These are phyloP conservation scores for Hirtodrosophila alboralis DNA, from an alignment of 2,888 invertebrate species.

Conservation along the genomic window DNA sequence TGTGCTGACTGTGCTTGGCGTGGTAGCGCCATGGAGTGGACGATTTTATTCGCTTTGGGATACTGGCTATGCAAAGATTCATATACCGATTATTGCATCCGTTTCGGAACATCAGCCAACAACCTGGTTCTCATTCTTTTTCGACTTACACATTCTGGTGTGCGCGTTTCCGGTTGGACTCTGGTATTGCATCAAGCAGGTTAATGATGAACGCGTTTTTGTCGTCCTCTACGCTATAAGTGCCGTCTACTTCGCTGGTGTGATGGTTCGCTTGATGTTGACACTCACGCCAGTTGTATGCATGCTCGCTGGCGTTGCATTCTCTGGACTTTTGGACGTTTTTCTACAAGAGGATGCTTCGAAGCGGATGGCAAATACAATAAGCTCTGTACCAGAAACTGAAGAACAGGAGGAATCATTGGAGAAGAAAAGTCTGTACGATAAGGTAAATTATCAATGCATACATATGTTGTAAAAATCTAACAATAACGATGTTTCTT, in stretches of 20 bases:
- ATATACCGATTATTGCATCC: conserved; percentile 99
- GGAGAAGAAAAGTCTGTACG: conserved; percentile 89
- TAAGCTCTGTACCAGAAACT: conserved; percentile 37
- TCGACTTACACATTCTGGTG: conserved; percentile 98
- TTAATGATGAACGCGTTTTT: conserved; percentile 98
- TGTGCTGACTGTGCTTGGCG: conserved; percentile 95
- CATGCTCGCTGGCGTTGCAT: conserved; percentile 97
- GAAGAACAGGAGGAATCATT: conserved; percentile 87
- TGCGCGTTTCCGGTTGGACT: conserved; percentile 99
- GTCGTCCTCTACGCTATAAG: conserved; percentile 98
- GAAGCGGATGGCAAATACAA: conserved; percentile 52
- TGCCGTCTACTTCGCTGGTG: conserved; percentile 99
- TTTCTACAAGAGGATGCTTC: conserved; percentile 89
- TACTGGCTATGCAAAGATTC: conserved; percentile 99
- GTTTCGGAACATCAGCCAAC: conserved; percentile 99
- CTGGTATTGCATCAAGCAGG: conserved; percentile 99
- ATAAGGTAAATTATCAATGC: conserved; percentile 88
- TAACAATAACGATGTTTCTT: no score
- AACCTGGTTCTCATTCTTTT: conserved; percentile 99
- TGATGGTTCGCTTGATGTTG: conserved; percentile 99
- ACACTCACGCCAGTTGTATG: conserved; percentile 99
- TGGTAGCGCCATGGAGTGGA: conserved; percentile 93
- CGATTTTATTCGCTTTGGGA: conserved; percentile 99
- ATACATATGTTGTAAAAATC: not conserved
- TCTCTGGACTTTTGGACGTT: conserved; percentile 94